Evolutionary conservation across 2,113 vertebrate genomes (phyloP).

Genomic region (Lampris megalopsis): DNA sequence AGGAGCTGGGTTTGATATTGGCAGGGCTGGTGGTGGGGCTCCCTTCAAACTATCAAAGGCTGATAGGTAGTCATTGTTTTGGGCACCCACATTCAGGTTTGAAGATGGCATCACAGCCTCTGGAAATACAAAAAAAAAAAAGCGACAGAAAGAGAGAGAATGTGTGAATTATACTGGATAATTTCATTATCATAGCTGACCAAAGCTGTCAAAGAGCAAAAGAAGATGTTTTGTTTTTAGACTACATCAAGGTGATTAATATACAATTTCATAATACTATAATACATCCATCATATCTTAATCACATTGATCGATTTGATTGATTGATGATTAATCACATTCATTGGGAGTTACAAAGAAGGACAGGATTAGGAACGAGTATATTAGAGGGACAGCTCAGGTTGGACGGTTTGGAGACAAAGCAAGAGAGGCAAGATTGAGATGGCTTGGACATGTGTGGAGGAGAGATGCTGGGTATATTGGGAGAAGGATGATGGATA

Average conservation of each 20-base stretch:
- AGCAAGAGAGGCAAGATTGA: too few relatives aligned
- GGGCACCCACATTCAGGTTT: slow-evolving; percentile 70
- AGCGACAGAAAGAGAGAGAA: background rate
- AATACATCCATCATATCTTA: too few relatives aligned
- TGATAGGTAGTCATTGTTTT: slow-evolving; percentile 80
- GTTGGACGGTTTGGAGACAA: too few relatives aligned
- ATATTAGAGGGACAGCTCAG: too few relatives aligned
- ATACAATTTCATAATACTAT: background rate
- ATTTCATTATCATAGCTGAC: background rate
- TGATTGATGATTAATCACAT: too few relatives aligned
- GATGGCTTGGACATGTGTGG: too few relatives aligned
- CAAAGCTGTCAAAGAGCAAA: background rate
- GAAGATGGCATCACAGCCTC: slow-evolving; percentile 77
- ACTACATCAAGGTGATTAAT: background rate
- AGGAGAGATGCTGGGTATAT: too few relatives aligned
- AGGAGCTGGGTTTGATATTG: slow-evolving; percentile 57
- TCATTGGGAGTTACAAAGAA: too few relatives aligned
- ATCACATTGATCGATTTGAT: too few relatives aligned
- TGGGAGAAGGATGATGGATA: too few relatives aligned
- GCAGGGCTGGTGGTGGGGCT: slow-evolving; percentile 56
- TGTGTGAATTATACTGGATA: background rate
- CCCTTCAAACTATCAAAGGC: slow-evolving; percentile 81
- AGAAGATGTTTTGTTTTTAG: too few relatives aligned
- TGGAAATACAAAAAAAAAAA: slow-evolving; percentile 49
- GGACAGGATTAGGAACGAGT: too few relatives aligned